Conservation (phyloP, 2,113 vertebrate genomes). For the Sapayoa aenigma region DNA sequence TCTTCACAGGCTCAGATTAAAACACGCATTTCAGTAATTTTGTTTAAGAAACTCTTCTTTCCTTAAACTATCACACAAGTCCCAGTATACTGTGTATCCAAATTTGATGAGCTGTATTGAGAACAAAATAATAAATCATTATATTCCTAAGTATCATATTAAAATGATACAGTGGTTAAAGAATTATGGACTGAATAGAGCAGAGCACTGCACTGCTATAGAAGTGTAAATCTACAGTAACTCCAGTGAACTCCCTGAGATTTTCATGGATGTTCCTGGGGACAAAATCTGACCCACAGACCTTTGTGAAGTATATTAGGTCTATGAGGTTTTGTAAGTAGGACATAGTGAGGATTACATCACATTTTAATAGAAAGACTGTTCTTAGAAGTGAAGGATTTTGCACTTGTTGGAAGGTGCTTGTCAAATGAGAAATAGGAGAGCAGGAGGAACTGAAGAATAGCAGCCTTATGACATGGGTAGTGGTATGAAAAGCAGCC, state of each 20-base stretch:
- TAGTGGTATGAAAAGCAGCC: constrained; percentile 35
- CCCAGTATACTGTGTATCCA: not conserved
- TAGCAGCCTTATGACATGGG: constrained; percentile 46
- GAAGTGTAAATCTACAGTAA: not conserved
- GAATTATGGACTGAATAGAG: not conserved
- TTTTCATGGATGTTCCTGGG: not conserved
- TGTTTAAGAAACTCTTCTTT: not conserved
- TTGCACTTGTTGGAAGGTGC: constrained; percentile 36
- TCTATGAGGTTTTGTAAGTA: not conserved
- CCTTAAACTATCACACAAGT: not conserved
- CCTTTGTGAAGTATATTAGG: not conserved
- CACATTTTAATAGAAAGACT: constrained; percentile 31
- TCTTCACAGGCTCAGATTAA: not conserved
- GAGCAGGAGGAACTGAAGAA: constrained; percentile 50
- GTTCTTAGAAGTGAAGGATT: constrained; percentile 27
- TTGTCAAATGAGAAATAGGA: constrained; percentile 43
- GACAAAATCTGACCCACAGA: not conserved
- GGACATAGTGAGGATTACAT: not conserved
- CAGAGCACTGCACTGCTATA: not conserved
- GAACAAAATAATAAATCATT: not conserved
- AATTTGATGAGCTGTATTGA: not conserved
- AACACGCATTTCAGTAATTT: not conserved
- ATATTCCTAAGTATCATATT: not conserved
- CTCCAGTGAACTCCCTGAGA: not conserved
- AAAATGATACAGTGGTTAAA: not conserved